Base-by-base conservation (phyloP, 2,797 vertebrate genomes). In the Lindbergichthys nudifrons region DNA sequence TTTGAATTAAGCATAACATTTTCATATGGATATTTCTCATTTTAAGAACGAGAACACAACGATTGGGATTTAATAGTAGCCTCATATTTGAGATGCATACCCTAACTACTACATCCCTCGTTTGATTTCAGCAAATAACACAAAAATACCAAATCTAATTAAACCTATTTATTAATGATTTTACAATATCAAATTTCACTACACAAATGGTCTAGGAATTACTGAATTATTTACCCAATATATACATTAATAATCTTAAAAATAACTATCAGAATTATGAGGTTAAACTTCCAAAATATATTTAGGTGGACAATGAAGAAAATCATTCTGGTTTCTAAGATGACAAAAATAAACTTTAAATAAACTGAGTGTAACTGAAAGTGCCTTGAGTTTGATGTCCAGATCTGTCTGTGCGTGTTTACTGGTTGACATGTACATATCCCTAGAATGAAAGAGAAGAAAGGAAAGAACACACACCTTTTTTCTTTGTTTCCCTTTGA, bases 401-500 rank as follows among this genome's bases (percentile, higher is more conserved):
- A 39, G 8, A 21, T 51, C 21, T 48, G 39, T 57, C 26, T 9
- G 32, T 36, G 32, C 8, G 32, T 36, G 6, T 39, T 60, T 18
- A 11, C 39, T 63, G 6, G 2, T 46, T 16, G 11, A 51, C 21
- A 45, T 48, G 5, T 73, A 41, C 61, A 53, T 74, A 75, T 79
- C 1, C 18, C 46, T 14, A 30, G 48, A 73, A 58, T 69, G 23
- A 77, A 50, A 51, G 18, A 43, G 36, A 21, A 56, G n/a, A 77
- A 75, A 79, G 45, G 16, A 36, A 65, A 42, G 42, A 72, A 54
- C 46, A 68, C 52, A 4, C 51, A 30, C n/a, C 9, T 36, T 36
- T 51, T 65, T 32, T 26, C 50, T 61, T 53, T 71, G 70, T 80
- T 80, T 79, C 58, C 8, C 50, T 73, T n/a, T 41, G 32, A 58